These are phyloP conservation scores for Pygmarrhopalites habei DNA, from an alignment of 1,140 invertebrate genomes.

Conservation along the genomic window DNA sequence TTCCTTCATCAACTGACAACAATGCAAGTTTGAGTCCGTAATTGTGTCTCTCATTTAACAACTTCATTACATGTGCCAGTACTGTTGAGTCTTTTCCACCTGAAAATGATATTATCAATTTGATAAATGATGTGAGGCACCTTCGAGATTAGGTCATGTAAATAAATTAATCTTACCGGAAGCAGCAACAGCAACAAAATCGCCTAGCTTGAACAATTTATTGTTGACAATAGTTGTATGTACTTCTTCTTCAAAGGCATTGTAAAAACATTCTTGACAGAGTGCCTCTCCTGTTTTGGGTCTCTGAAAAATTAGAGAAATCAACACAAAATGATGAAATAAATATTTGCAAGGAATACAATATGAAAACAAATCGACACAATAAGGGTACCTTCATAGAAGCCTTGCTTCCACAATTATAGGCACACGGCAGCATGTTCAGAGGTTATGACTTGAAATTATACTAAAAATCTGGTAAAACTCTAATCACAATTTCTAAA, in stretches of 20 bases:
- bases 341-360: too few species aligned
- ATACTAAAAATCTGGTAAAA: too few species aligned
- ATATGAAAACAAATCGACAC: too few species aligned
- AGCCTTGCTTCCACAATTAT: constrained; percentile 55
- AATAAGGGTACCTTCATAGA: constrained; percentile 35
- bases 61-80: constrained; percentile 81
- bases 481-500: too few species aligned
- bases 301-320: constrained; percentile 56
- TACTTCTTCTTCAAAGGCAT: constrained; percentile 91
- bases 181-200: constrained; percentile 81
- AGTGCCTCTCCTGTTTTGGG: constrained; percentile 84
- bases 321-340: not conserved
- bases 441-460: too few species aligned
- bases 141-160: too few species aligned
- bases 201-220: constrained; percentile 76
- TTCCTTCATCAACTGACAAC: constrained; percentile 97
- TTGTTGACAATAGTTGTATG: constrained; percentile 83
- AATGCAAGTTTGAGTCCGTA: constrained; percentile 88
- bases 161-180: too few species aligned
- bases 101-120: too few species aligned
- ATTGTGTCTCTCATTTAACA: constrained; percentile 81
- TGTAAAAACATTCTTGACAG: constrained; percentile 93
- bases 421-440: constrained; percentile 51
- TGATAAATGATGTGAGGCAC: too few species aligned
- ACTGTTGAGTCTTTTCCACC: constrained; percentile 99